Conservation (phyloP, 2,888 invertebrate species). For the Pherbina coryleti region DNA sequence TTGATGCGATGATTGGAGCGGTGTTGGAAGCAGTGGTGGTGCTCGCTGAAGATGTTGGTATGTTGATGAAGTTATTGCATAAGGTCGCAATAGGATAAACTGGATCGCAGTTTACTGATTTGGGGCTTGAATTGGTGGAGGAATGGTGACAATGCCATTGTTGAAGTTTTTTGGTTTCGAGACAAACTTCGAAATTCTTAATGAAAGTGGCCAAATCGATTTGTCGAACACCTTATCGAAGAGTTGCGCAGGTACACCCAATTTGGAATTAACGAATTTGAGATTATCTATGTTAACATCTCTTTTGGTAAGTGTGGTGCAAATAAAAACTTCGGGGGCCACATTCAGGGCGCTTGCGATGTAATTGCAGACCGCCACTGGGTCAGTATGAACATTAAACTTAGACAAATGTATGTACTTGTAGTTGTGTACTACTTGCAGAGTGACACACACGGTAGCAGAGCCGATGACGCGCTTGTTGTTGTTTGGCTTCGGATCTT, state of each 20-base stretch:
- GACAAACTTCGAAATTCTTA: neutral
- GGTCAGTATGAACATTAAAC: neutral
- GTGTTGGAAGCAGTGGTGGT: no score
- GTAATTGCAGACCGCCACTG: slow-evolving; percentile 2
- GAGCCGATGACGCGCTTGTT: neutral
- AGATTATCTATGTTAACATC: neutral
- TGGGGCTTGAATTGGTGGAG: neutral
- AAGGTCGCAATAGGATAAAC: no score
- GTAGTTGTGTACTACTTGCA: neutral
- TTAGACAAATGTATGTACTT: neutral
- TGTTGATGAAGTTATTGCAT: no score
- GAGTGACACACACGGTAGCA: neutral
- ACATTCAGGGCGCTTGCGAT: neutral
- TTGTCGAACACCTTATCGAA: neutral
- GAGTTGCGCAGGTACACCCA: neutral
- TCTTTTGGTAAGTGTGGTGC: neutral
- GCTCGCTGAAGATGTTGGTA: no score
- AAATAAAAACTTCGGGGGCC: neutral
- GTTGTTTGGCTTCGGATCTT: neutral
- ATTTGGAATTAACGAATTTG: neutral
- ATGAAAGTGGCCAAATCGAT: no score
- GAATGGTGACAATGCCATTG: neutral
- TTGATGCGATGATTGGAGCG: no score
- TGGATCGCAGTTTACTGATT: no score
- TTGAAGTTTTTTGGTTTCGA: slow-evolving; percentile 2